phyloP scores from a whole-genome alignment of 2,797 vertebrate genomes.

The Lophotriccus pileatus region DNA sequence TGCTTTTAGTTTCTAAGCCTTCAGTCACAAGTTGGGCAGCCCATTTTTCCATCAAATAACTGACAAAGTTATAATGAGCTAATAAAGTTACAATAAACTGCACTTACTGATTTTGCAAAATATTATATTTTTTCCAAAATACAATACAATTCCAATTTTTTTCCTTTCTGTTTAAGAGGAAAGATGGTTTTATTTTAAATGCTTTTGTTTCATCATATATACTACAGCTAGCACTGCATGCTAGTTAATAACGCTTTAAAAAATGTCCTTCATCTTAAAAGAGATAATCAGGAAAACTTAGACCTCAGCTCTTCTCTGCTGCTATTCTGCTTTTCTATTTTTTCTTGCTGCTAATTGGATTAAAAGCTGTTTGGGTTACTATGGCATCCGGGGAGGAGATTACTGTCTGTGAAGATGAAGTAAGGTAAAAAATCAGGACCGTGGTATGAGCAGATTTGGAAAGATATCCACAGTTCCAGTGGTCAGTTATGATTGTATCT shows the following conservation, averaged over 20 bases:
- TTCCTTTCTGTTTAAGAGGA: background rate
- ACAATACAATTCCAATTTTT: background rate
- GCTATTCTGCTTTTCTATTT: constrained; percentile 73
- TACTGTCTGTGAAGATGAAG: constrained; percentile 77
- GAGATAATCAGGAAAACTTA: background rate
- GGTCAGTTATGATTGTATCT: background rate
- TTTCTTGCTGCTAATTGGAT: constrained; percentile 77
- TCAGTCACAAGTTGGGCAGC: background rate
- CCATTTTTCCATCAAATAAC: background rate
- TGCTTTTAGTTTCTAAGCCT: background rate
- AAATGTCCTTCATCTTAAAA: background rate
- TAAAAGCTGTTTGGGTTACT: constrained; percentile 70
- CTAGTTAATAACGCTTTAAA: background rate
- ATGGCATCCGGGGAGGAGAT: constrained; percentile 78
- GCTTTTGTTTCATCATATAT: background rate
- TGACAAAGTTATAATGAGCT: background rate
- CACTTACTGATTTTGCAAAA: background rate
- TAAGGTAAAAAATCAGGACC: constrained; percentile 74
- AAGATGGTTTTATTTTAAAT: background rate
- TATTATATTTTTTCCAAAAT: background rate
- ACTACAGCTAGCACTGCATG: background rate
- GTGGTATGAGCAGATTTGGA: background rate
- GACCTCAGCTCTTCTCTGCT: constrained; percentile 31
- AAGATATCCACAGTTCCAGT: background rate
- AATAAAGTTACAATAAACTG: background rate